phyloP scores from a whole-genome alignment of 2,113 vertebrate genomes.

The Mirza zaza region DNA sequence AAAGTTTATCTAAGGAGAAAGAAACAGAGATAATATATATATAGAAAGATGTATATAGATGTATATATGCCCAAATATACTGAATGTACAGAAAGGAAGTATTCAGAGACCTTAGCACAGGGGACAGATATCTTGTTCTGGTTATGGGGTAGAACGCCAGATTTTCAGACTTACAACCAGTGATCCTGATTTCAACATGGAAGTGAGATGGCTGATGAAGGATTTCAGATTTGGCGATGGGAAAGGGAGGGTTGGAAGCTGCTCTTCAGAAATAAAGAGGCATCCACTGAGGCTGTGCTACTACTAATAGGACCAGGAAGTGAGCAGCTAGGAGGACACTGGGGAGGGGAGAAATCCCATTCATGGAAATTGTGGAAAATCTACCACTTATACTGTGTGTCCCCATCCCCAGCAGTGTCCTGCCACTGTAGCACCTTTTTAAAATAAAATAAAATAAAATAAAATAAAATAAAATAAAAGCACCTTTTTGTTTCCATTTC shows the following conservation, averaged over 20 bases:
- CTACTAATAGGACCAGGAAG: neutral
- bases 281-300: neutral
- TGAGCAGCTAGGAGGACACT: neutral
- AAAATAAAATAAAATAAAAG: neutral
- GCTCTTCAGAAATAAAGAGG: conserved; percentile 15
- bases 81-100: conserved; percentile 61
- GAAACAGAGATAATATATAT: conserved; percentile 65
- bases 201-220: neutral
- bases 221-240: conserved; percentile 7
- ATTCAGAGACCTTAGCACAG: conserved; percentile 20
- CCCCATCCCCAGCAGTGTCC: neutral
- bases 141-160: neutral
- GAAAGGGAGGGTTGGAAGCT: neutral
- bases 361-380: neutral
- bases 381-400: neutral
- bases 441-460: conserved; percentile 17
- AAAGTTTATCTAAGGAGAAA: conserved; percentile 68
- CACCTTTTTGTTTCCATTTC: neutral
- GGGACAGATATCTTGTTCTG: neutral
- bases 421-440: neutral
- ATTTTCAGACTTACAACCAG: conserved; percentile 24
- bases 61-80: conserved; percentile 49
- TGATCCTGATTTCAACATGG: neutral
- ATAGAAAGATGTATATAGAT: conserved; percentile 34
- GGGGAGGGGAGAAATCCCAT: neutral